Percentiles rank a stretch among this genome's conserved stretches.
These are phyloP conservation scores for Busseola fusca DNA, from an alignment of 2,888 invertebrate species.

Conservation along the genomic window DNA sequence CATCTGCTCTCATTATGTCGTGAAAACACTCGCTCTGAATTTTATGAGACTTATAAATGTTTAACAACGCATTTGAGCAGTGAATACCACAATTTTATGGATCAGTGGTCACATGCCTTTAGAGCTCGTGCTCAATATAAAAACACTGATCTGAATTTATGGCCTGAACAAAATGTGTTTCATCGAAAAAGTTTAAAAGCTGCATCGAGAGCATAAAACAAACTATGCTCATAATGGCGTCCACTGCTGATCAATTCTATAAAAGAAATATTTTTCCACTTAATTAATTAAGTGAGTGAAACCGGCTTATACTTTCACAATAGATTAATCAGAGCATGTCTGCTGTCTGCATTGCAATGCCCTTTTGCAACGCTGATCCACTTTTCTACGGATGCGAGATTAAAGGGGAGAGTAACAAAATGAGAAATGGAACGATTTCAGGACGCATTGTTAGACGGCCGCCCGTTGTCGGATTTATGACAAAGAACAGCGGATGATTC, in stretches of 20 bases:
- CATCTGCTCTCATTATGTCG: constrained; percentile 74
- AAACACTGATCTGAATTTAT: constrained; percentile 21
- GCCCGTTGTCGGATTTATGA: constrained; percentile 89
- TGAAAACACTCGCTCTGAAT: constrained; percentile 71
- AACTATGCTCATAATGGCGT: constrained; percentile 1
- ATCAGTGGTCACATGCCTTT: constrained; percentile 28
- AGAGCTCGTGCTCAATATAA: constrained; percentile 42
- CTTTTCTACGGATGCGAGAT: constrained; percentile 89
- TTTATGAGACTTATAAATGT: constrained; percentile 71
- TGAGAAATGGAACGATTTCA: constrained; percentile 89
- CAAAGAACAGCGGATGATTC: constrained; percentile 89
- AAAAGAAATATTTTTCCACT: constrained; percentile 44
- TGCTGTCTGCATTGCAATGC: constrained; percentile 85
- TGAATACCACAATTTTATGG: constrained; percentile 44
- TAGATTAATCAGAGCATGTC: constrained; percentile 86
- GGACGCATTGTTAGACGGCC: constrained; percentile 87
- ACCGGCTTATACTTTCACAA: constrained; percentile 74
- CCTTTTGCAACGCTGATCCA: constrained; percentile 88
- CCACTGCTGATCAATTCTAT: neutral
- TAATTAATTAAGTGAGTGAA: constrained; percentile 64
- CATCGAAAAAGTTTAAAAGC: constrained; percentile 10
- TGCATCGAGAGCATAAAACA: constrained; percentile 4
- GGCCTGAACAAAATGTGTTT: constrained; percentile 4
- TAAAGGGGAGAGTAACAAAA: constrained; percentile 89
- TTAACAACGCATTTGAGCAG: constrained; percentile 63